A percentile compares a stretch with the other conserved stretches of the same genome.
These are phyloP conservation scores for Apodemus sylvaticus DNA, from an alignment of 2,113 vertebrate species.

Conservation along the genomic window DNA sequence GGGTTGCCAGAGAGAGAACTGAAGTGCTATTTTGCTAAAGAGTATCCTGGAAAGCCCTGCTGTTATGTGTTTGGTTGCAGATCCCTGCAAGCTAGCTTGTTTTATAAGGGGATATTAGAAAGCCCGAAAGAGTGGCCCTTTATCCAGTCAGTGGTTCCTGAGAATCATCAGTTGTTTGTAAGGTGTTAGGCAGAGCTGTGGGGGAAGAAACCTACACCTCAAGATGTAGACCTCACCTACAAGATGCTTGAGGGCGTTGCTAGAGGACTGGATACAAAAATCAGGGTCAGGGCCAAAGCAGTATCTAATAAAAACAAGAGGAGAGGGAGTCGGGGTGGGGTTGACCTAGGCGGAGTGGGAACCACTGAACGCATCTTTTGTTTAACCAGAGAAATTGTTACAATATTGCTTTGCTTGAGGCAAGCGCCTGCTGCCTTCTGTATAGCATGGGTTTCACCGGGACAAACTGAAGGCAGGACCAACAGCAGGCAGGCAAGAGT, in stretches of 20 bases:
- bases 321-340: not conserved
- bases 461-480: not conserved
- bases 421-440: not conserved
- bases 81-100: not conserved
- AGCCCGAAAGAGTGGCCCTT: not conserved
- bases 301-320: not conserved
- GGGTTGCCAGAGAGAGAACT: slow-evolving; percentile 3
- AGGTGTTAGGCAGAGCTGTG: not conserved
- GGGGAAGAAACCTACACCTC: not conserved
- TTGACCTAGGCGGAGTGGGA: not conserved
- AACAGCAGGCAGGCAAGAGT: not conserved
- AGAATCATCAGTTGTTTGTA: not conserved
- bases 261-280: not conserved
- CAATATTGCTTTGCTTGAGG: not conserved
- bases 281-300: not conserved
- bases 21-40: slow-evolving; percentile 50
- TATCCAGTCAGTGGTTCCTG: not conserved
- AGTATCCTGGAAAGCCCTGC: slow-evolving; percentile 57
- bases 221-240: not conserved
- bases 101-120: not conserved
- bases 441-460: not conserved
- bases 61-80: not conserved
- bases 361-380: not conserved
- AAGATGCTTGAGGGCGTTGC: not conserved
- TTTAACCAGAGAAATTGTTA: not conserved